A percentile compares a stretch with the other conserved stretches of the same genome.
phyloP scores from a whole-genome alignment of 2,113 vertebrate species.

The Chascanopsetta lugubris region DNA sequence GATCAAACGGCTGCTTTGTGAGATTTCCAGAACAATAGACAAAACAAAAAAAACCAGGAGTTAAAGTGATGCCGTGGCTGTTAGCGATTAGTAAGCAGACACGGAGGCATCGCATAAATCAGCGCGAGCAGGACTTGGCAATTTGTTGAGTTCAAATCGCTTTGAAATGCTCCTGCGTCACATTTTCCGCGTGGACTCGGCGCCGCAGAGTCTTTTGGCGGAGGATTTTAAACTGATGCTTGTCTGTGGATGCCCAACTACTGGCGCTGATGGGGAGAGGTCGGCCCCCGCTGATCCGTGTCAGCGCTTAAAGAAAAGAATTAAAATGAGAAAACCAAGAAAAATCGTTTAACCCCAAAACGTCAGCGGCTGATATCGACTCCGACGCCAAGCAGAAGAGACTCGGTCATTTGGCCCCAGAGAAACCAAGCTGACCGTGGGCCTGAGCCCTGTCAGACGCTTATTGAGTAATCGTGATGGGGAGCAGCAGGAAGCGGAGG shows the following conservation, averaged over 20 bases:
- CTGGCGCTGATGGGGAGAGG: conserved; percentile 15
- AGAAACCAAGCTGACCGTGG: conserved; percentile 48
- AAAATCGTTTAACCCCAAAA: conserved; percentile 1
- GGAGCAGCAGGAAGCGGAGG: too few relatives aligned
- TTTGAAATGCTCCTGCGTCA: neutral
- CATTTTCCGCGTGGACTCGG: neutral
- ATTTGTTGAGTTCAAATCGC: neutral
- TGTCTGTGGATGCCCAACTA: conserved; percentile 1
- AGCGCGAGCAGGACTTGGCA: neutral
- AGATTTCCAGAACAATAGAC: neutral
- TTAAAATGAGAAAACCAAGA: neutral
- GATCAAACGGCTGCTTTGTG: neutral
- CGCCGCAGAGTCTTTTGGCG: neutral
- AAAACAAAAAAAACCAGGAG: neutral
- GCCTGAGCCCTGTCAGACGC: conserved; percentile 32
- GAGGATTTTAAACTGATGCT: neutral
- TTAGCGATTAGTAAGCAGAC: neutral
- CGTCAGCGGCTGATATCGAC: conserved; percentile 9
- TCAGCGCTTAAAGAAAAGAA: neutral
- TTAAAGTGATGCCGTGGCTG: neutral
- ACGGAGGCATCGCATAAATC: neutral
- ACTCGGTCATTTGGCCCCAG: conserved; percentile 21
- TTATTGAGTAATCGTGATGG: conserved; percentile 49
- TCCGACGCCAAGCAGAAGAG: conserved; percentile 20
- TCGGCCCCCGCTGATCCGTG: conserved; percentile 12